Percentiles rank a stretch among this genome's conserved stretches.
phyloP scores from a whole-genome alignment of 2,888 invertebrate genomes.

The Phytoseiulus persimilis region DNA sequence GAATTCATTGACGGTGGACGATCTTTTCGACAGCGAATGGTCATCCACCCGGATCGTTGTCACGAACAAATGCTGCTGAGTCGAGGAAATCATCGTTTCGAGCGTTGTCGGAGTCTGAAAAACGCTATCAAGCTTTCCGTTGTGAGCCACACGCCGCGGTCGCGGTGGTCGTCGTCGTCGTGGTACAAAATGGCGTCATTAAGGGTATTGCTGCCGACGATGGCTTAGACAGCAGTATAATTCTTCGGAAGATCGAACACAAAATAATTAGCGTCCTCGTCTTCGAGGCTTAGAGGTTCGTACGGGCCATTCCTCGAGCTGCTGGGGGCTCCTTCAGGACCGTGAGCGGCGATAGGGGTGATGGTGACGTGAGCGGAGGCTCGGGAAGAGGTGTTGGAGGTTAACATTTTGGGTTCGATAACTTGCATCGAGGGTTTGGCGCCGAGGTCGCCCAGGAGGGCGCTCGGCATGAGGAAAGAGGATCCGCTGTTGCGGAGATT shows the following conservation, averaged over 20 bases:
- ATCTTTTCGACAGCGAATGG: neutral
- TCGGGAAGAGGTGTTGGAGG: slow-evolving; percentile 23
- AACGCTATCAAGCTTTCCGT: neutral
- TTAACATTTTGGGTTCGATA: slow-evolving; percentile 29
- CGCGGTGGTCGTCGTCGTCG: neutral
- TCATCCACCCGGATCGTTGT: too few relatives aligned
- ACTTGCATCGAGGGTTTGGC: slow-evolving; percentile 34
- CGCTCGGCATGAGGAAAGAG: slow-evolving; percentile 36
- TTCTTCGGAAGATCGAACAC: slow-evolving; percentile 35
- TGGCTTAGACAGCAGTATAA: slow-evolving; percentile 17
- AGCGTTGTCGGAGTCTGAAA: neutral
- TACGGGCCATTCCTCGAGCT: slow-evolving; percentile 32
- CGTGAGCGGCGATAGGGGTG: slow-evolving; percentile 36
- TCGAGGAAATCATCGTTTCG: neutral
- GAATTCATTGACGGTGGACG: neutral
- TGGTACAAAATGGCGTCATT: neutral
- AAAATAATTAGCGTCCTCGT: slow-evolving; percentile 34
- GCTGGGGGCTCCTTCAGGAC: slow-evolving; percentile 28
- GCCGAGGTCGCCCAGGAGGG: slow-evolving; percentile 20
- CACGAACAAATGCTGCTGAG: neutral
- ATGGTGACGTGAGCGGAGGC: slow-evolving; percentile 31
- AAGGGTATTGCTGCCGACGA: neutral
- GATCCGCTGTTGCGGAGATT: slow-evolving; percentile 25
- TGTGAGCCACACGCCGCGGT: neutral
- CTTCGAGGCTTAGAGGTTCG: slow-evolving; percentile 33